Evolutionary conservation across 2,797 vertebrate species (phyloP).

Genomic region (Sylvilagus floridanus): DNA sequence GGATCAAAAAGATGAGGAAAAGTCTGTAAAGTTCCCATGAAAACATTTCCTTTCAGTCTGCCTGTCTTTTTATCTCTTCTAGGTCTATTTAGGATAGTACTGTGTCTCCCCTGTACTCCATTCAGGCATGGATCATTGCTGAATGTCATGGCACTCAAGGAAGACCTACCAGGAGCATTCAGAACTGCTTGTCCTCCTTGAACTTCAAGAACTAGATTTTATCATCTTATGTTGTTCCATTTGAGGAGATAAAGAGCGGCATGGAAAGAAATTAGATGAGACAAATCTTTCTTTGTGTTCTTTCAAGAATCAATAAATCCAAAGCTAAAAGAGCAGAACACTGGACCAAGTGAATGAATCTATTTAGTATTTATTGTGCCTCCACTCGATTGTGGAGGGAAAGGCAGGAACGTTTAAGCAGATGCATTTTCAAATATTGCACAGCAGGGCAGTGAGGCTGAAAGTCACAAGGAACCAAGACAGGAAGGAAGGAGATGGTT

Average conservation of each 20-base stretch:
- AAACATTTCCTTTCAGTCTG: not conserved
- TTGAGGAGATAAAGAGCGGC: not conserved
- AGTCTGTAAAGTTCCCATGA: not conserved
- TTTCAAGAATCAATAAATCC: not conserved
- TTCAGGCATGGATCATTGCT: not conserved
- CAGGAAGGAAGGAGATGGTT: not conserved
- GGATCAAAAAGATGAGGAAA: not conserved
- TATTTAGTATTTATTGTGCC: not conserved
- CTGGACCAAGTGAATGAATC: not conserved
- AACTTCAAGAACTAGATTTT: not conserved
- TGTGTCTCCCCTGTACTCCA: not conserved
- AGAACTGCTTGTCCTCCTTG: not conserved
- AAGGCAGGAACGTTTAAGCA: not conserved
- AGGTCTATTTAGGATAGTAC: not conserved
- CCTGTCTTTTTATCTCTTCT: not conserved
- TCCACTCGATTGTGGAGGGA: accelerated
- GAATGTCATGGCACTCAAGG: not conserved
- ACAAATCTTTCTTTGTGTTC: not conserved
- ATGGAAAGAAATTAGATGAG: not conserved
- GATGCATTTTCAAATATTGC: not conserved
- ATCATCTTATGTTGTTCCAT: not conserved
- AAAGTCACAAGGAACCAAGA: not conserved
- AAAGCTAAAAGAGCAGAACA: not conserved
- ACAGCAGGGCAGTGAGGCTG: not conserved
- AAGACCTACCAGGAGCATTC: not conserved